phyloP scores from a whole-genome alignment of 1,140 invertebrate species.

The Procambarus virginalis region DNA sequence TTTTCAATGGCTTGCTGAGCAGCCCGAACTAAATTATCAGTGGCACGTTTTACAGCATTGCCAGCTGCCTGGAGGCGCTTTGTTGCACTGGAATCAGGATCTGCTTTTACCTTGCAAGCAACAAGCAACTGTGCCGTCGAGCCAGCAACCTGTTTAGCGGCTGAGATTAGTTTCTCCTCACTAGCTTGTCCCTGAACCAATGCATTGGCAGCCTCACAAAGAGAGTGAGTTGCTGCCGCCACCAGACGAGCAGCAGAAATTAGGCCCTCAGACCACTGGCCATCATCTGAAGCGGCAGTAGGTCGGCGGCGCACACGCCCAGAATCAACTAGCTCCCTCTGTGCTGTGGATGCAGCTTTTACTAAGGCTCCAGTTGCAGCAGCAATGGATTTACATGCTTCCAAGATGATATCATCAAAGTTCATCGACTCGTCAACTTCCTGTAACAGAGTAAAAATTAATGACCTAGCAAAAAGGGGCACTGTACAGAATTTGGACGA shows the following conservation, averaged over 20 bases:
- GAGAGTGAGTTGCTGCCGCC: constrained; percentile 95
- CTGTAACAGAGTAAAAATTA: constrained; percentile 75
- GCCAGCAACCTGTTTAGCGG: constrained; percentile 96
- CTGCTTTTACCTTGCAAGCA: constrained; percentile 98
- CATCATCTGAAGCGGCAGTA: constrained; percentile 66
- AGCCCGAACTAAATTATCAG: constrained; percentile 95
- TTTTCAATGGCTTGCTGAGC: constrained; percentile 92
- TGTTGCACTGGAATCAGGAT: constrained; percentile 94
- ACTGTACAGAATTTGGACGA: background rate
- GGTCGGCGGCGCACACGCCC: constrained; percentile 76
- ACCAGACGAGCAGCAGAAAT: constrained; percentile 96
- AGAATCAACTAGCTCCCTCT: constrained; percentile 92
- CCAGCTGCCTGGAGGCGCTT: constrained; percentile 87
- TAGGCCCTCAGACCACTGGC: constrained; percentile 96
- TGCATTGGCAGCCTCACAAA: constrained; percentile 97
- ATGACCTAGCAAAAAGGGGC: background rate
- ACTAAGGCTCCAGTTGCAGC: constrained; percentile 96
- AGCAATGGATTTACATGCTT: constrained; percentile 98
- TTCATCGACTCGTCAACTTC: constrained; percentile 91
- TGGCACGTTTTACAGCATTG: constrained; percentile 97
- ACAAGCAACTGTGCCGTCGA: constrained; percentile 97
- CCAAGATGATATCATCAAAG: constrained; percentile 99
- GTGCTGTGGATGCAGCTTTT: constrained; percentile 95
- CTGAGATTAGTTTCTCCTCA: constrained; percentile 96
- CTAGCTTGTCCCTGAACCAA: constrained; percentile 95